phyloP scores from a whole-genome alignment of 2,113 vertebrate species.

The Vulpes lagopus region DNA sequence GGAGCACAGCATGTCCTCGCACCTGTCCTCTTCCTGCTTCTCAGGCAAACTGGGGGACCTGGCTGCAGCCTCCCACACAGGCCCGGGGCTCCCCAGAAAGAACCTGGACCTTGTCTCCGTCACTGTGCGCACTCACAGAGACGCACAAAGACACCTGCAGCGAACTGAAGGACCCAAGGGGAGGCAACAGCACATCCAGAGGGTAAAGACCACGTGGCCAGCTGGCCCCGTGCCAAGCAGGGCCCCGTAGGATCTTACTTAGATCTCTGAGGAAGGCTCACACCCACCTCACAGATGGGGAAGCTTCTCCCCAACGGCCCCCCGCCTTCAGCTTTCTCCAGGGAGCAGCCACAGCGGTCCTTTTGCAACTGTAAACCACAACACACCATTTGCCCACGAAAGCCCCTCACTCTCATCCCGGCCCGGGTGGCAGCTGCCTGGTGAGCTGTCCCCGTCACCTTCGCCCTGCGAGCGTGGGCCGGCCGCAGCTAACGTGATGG shows the following conservation, averaged over 20 bases:
- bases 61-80: neutral
- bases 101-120: neutral
- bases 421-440: neutral
- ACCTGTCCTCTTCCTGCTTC: neutral
- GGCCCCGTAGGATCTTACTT: neutral
- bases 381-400: rapidly evolving
- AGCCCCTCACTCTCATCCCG: neutral
- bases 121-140: neutral
- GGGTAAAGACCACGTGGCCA: neutral
- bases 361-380: neutral
- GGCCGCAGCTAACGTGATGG: neutral
- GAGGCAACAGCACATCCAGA: rapidly evolving
- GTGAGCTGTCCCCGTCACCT: neutral
- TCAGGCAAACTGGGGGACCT: neutral
- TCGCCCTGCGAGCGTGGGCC: neutral
- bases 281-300: rapidly evolving
- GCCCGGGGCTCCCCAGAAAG: rapidly evolving
- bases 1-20: neutral
- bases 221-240: rapidly evolving
- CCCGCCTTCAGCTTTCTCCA: neutral
- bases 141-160: neutral
- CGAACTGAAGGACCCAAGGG: neutral
- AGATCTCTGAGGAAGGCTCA: neutral
- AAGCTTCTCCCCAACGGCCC: neutral
- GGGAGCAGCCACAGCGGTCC: neutral